A percentile compares a stretch with the other conserved stretches of the same genome.
Evolutionary conservation across 2,113 vertebrate species (phyloP).

Genomic region (Myrmecophaga tridactyla): DNA sequence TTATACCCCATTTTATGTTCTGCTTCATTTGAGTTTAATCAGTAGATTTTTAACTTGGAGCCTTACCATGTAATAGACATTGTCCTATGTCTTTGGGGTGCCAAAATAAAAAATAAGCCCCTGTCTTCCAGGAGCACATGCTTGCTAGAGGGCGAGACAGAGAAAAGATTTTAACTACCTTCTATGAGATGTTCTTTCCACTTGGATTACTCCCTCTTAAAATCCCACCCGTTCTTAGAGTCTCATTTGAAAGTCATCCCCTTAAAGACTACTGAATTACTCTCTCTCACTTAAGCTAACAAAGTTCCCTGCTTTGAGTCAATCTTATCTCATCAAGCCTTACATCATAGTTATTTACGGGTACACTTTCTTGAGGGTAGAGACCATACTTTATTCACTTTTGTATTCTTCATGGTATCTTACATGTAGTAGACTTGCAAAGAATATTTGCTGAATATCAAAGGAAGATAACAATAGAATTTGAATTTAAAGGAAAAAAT

Average conservation of each 20-base stretch:
- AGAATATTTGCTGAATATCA: neutral
- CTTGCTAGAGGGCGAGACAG: neutral
- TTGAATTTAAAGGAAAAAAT: constrained; percentile 8
- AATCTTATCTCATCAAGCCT: neutral
- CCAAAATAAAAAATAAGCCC: neutral
- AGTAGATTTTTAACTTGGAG: neutral
- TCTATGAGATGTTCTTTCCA: neutral
- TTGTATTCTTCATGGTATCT: neutral
- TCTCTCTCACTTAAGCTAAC: neutral
- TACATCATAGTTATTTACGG: neutral
- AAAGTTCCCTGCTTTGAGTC: neutral
- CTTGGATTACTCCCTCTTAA: neutral
- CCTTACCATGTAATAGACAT: neutral
- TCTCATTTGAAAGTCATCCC: neutral
- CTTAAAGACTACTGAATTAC: neutral
- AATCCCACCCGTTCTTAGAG: neutral
- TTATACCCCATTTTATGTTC: neutral
- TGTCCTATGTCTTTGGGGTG: neutral
- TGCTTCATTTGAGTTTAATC: neutral
- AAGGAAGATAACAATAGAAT: neutral
- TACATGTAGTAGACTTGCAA: neutral
- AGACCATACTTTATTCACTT: neutral
- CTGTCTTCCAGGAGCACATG: neutral
- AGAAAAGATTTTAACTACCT: neutral
- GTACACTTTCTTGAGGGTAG: neutral